Conservation (phyloP, 1,140 invertebrate genomes). For the Eupristina koningsbergeri region DNA sequence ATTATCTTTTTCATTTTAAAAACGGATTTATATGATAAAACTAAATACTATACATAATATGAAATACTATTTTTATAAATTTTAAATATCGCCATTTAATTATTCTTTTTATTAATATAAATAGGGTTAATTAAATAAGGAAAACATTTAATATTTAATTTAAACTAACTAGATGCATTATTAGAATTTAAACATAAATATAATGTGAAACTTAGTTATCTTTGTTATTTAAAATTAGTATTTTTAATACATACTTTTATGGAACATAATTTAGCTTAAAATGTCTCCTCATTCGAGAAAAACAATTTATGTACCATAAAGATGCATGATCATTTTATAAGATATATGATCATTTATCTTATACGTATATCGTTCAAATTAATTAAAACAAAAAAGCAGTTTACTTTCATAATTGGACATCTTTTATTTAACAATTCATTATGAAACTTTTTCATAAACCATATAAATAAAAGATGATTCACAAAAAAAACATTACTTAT, state of each 20-base stretch:
- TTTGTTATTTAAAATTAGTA: not conserved
- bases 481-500: not conserved
- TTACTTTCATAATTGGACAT: not conserved
- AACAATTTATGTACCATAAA: not conserved
- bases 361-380: not conserved
- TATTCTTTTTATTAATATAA: too few relatives aligned
- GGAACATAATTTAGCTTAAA: not conserved
- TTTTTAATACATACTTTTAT: not conserved
- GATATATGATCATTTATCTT: not conserved
- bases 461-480: not conserved
- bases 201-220: not conserved
- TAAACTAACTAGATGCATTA: not conserved
- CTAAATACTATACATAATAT: not conserved
- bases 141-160: not conserved
- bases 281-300: not conserved
- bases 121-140: not conserved
- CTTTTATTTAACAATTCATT: not conserved
- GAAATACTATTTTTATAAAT: too few relatives aligned
- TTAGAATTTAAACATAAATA: not conserved
- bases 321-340: too few relatives aligned
- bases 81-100: too few relatives aligned
- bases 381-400: not conserved
- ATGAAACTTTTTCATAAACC: not conserved
- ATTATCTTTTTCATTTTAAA: not conserved
- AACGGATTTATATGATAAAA: not conserved